Conservation (phyloP, 2,888 invertebrate species). For the Serripes groenlandicus region DNA sequence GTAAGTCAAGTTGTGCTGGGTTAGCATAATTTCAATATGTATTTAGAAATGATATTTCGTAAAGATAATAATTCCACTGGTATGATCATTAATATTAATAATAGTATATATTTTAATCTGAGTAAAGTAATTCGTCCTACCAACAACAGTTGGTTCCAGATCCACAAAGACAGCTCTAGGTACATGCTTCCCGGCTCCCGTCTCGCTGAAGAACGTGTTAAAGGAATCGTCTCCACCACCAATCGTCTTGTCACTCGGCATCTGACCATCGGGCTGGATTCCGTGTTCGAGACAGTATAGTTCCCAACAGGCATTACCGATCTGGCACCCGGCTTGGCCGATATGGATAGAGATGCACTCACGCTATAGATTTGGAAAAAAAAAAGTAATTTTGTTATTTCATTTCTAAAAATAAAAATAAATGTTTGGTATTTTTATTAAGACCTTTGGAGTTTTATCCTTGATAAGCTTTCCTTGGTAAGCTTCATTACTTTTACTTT, state of each 20-base stretch:
- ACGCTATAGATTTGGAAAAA: constrained; percentile 89
- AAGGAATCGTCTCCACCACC: constrained; percentile 32
- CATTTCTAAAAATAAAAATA: neutral
- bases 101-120: too few species aligned
- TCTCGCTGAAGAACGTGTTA: constrained; percentile 89
- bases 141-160: constrained; percentile 98
- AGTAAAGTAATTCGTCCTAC: too few species aligned
- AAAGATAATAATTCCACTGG: neutral
- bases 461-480: neutral
- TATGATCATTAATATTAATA: neutral
- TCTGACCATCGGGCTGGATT: constrained; percentile 24
- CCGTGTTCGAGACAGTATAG: constrained; percentile 25
- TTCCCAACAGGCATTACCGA: constrained; percentile 26
- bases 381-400: constrained; percentile 87
- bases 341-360: constrained; percentile 19
- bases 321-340: constrained; percentile 26
- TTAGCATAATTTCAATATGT: too few species aligned
- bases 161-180: constrained; percentile 97
- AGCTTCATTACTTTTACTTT: neutral
- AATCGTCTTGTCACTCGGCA: constrained; percentile 31
- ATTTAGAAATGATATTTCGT: too few species aligned
- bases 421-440: neutral
- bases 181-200: constrained; percentile 98
- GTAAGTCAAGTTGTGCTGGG: too few species aligned
- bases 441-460: too few species aligned